Conservation (phyloP, 2,797 vertebrate species). For the Phataginus tetradactyla region DNA sequence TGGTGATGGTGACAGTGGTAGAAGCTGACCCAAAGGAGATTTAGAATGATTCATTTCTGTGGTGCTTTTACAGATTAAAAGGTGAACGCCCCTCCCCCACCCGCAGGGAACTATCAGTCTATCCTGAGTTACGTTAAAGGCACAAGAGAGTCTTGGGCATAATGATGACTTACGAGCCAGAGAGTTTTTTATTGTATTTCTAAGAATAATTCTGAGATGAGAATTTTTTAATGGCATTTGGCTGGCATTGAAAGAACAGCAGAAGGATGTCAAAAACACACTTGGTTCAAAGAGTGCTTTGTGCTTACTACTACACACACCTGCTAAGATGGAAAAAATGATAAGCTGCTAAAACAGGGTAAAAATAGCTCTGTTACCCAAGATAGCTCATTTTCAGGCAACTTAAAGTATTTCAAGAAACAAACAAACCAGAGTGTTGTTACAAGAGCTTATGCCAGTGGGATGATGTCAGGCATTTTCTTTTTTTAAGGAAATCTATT, state of each 20-base stretch:
- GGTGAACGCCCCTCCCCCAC: background rate
- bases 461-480: slow-evolving; percentile 69
- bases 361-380: slow-evolving; percentile 48
- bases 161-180: background rate
- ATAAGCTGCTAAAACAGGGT: background rate
- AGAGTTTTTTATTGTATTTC: slow-evolving; percentile 21
- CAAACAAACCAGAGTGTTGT: slow-evolving; percentile 19
- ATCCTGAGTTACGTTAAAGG: background rate
- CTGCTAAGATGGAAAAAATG: slow-evolving; percentile 54
- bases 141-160: background rate
- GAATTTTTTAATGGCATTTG: slow-evolving; percentile 4
- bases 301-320: slow-evolving; percentile 45
- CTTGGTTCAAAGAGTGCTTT: slow-evolving; percentile 44
- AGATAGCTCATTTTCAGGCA: slow-evolving; percentile 55
- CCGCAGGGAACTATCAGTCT: background rate
- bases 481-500: slow-evolving; percentile 95
- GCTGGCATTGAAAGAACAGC: slow-evolving; percentile 35
- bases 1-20: background rate
- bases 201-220: slow-evolving; percentile 55
- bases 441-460: background rate
- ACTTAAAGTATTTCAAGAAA: slow-evolving; percentile 41
- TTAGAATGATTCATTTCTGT: background rate
- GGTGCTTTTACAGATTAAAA: background rate
- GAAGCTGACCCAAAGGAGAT: background rate
- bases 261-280: slow-evolving; percentile 24